phyloP scores from a whole-genome alignment of 2,888 invertebrate species.

The Gastrophysa polygoni region DNA sequence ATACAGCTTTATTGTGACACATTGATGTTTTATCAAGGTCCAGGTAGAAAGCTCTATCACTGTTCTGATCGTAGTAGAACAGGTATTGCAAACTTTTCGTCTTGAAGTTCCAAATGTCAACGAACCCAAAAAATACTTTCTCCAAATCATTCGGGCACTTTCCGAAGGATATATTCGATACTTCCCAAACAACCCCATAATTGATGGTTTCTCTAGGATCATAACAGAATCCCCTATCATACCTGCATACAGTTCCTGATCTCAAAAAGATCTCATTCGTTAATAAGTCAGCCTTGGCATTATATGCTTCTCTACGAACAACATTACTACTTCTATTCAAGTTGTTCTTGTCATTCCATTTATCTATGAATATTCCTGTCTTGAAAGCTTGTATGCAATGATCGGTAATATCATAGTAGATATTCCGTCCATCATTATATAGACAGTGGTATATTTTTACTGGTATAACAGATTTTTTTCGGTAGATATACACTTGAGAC shows the following conservation, averaged over 20 bases:
- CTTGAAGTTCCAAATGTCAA: constrained; percentile 23
- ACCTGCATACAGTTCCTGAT: constrained; percentile 20
- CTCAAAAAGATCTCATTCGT: constrained; percentile 16
- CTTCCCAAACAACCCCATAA: constrained; percentile 22
- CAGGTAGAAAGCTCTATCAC: constrained; percentile 18
- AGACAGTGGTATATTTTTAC: constrained; percentile 20
- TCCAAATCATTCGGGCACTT: constrained; percentile 17
- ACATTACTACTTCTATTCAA: constrained; percentile 14
- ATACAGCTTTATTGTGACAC: constrained; percentile 18
- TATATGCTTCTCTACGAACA: constrained; percentile 15
- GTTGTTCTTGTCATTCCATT: constrained; percentile 15
- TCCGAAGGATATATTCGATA: constrained; percentile 1
- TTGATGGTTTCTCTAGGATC: constrained; percentile 17
- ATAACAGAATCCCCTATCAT: constrained; percentile 26
- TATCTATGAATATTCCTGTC: constrained; percentile 16
- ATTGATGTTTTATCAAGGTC: background rate
- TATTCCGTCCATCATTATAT: constrained; percentile 12
- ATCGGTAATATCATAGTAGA: constrained; percentile 21
- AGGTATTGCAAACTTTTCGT: constrained; percentile 8
- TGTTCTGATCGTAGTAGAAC: constrained; percentile 9
- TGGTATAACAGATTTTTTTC: constrained; percentile 13
- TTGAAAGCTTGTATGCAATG: constrained; percentile 19
- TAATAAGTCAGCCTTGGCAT: constrained; percentile 16
- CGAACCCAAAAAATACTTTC: constrained; percentile 18
- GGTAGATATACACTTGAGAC: constrained; percentile 15